Evolutionary conservation across 1,140 invertebrate species (phyloP), one percentile per base, ranked within the genome.

Genomic region (Leptestheria dahalacensis): DNA sequence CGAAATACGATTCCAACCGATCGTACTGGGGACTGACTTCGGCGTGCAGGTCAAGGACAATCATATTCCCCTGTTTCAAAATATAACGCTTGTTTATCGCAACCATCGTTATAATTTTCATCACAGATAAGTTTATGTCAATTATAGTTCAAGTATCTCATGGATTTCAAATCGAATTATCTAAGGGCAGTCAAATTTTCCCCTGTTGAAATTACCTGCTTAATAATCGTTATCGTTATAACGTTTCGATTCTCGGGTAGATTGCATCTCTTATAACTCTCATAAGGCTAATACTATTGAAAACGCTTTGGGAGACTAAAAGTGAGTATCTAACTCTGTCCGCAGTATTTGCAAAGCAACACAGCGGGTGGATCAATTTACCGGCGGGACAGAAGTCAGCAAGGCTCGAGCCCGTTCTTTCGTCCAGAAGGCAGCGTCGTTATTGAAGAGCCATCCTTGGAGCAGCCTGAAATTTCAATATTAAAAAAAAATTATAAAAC

Each of bases 361-460:
- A 41, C 6, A 41, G 15, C 15, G 33, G 46, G 46, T 48, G 46
- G 33, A 53, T 74, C 77, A 6, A 25, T 57, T 76, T 68, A 87
- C 86, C 62, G 72, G 70, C 10, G 89, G 87, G 2, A 91, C 81
- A 20, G 86, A 81, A 2, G 83, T 88, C 3, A 94, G 65, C 52
- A 89, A 83, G 15, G 84, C 77, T 67, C 83, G 69, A 1, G 83
- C 82, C 68, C 81, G 77, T 3, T 75, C 67, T 49, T 73, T 65
- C 9, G 79, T 81, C 88, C 87, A 91, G 66, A 83, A 85, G 21
- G 69, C 61, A 9, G 72, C 67, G 59, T 82, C 77, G 65, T 80
- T 74, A 1, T 28, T 75, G 67, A 94, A 93, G 71, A 92, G 74
- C 91, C 91, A 95, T 23, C 84, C 88, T 73, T 94, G 91, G 68